Evolutionary conservation across 2,888 invertebrate species (phyloP).

Genomic region (Sycophila texana): DNA sequence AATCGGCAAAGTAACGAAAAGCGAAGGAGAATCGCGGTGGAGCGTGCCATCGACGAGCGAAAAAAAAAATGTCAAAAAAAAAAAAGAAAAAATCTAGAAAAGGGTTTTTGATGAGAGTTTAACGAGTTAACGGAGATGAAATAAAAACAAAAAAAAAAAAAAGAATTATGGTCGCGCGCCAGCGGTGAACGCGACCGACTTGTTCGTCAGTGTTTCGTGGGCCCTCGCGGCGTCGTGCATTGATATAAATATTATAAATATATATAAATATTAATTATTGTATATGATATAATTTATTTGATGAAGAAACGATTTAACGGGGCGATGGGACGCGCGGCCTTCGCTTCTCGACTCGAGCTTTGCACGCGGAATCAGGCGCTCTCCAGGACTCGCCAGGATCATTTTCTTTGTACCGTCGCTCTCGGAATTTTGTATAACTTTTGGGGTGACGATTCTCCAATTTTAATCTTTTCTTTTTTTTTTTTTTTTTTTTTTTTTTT

Average conservation of each 20-base stretch:
- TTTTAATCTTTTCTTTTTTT: not conserved
- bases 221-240: constrained; percentile 17
- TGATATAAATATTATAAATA: constrained; percentile 28
- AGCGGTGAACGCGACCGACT: constrained; percentile 27
- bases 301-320: constrained; percentile 21
- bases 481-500: not conserved
- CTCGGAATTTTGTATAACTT: not conserved
- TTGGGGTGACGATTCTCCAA: not conserved
- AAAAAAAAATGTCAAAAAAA: constrained; percentile 17
- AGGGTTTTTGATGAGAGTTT: no score
- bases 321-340: constrained; percentile 9
- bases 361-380: not conserved
- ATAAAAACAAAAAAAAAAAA: constrained; percentile 16
- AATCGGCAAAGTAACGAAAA: constrained; percentile 1
- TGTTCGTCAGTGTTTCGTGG: constrained; percentile 24
- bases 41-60: constrained; percentile 62
- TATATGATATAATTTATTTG: constrained; percentile 36
- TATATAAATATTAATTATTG: constrained; percentile 30
- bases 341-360: not conserved
- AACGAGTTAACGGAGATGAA: not conserved
- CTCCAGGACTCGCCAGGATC: constrained; percentile 29
- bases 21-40: constrained; percentile 48
- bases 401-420: not conserved
- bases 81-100: constrained; percentile 1
- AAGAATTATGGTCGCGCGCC: constrained; percentile 41